Evolutionary conservation across 2,888 invertebrate species (phyloP), one percentile per base, ranked within the genome.

Genomic region (Dryadula phaetusa): DNA sequence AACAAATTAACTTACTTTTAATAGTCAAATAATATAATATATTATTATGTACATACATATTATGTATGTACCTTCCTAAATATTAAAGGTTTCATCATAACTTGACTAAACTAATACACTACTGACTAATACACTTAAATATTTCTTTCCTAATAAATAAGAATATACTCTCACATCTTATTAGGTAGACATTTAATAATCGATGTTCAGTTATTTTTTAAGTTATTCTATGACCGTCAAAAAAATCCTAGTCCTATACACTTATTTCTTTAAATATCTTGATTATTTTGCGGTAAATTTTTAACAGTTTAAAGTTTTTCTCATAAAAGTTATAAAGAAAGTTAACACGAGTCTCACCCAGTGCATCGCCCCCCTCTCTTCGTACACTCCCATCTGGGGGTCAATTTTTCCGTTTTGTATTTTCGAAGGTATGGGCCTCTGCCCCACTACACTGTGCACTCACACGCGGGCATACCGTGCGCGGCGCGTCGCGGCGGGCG

Each of bases 351-450:
- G 16, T 87, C 95, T 95, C 93, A 97, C 97, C 97, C 97, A 97
- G 95, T 97, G 97, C 97, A 97, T 97, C 95, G 95, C 96, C 95
- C 95, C 95, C 94, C 95, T 94, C 94, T 96, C 96, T 95, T 96
- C 96, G 95, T 96, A 97, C 94, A 97, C 96, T 96, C 97, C 97
- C 97, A 97, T 97, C 96, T 96, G 96, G 95, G 93, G 94, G 86
- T 93, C 86, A 90, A 91, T 91, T 85, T 87, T 91, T 86, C 87
- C 87, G 91, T 89, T 88, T 87, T 86, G 82, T 87, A 88, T 89
- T 88, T 87, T 88, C 87, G 89, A 91, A 89, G 85, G 86, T 84
- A 82, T 85, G 90, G 91, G 91, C 90, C 82, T 82, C 75, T 82
- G 91, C 91, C 91, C 91, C 91, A 91, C 90, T 84, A 79, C 90